A percentile compares a stretch with the other conserved stretches of the same genome.
Evolutionary conservation across 2,888 invertebrate genomes (phyloP).

Genomic region (Stenolophus ochropezus): DNA sequence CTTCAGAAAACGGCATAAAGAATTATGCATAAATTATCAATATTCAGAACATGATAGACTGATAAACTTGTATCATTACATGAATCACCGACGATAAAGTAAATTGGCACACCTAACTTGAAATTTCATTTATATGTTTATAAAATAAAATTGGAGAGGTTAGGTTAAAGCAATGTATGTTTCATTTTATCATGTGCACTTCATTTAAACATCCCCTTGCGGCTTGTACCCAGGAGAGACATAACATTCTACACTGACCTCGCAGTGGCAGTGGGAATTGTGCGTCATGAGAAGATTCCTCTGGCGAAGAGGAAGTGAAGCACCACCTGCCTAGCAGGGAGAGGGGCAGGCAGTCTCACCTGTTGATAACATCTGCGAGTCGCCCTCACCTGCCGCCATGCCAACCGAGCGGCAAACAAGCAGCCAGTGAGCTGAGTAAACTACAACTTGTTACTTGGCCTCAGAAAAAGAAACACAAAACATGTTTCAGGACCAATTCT

Average conservation of each 20-base stretch:
- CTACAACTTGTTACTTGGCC: background rate
- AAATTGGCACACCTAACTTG: no score
- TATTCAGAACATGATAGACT: no score
- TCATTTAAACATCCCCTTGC: background rate
- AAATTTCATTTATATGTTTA: no score
- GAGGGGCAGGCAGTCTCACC: slow-evolving; percentile 44
- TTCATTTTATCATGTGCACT: no score
- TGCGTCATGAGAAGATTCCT: background rate
- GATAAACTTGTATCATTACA: no score
- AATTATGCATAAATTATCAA: no score
- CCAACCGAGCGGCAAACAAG: slow-evolving; percentile 48
- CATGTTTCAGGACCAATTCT: background rate
- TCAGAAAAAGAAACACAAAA: background rate
- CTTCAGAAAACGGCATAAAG: no score
- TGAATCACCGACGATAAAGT: no score
- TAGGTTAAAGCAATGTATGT: no score
- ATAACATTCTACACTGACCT: background rate
- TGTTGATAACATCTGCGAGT: slow-evolving; percentile 56
- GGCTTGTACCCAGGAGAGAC: background rate
- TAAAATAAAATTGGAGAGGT: no score
- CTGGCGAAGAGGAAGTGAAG: slow-evolving; percentile 41
- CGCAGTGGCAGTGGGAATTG: slow-evolving; percentile 13
- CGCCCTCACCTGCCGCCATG: slow-evolving; percentile 6
- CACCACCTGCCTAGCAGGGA: slow-evolving; percentile 38
- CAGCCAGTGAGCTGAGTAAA: background rate